Base-by-base conservation (phyloP, 2,888 invertebrate species). In the Lasioglossum villosulum region DNA sequence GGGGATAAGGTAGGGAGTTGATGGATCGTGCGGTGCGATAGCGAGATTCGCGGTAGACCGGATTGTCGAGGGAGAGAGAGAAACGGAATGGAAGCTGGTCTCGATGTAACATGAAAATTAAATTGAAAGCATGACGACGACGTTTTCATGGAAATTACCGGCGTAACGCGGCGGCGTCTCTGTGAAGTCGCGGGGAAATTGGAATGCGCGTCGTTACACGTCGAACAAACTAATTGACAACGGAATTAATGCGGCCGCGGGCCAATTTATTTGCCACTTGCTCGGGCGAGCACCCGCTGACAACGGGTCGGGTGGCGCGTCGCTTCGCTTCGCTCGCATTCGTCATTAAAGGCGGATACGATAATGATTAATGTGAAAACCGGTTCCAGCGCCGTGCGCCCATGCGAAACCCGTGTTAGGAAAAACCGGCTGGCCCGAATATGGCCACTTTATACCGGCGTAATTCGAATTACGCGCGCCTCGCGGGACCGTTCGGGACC, bases 331-430 rank as follows among this genome's bases (percentile, higher is more conserved):
- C 68, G 68, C 37, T 68, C 68, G 34, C 23, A 83, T 90, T 90
- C 87, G 90, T 92, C 91, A 90, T 90, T 89, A 86, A 82, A 89
- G 90, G 86, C 84, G 88, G 90, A 90, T 90, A 91, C 91, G 89
- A 92, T 92, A 92, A 92, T 92, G 92, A 92, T 92, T 92, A 92
- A 92, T 92, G 92, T 75, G 92, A 87, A 88, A 92, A 92, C 92
- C 92, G 92, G 92, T 92, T 89, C 80, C 76, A 56, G 52, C 80
- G 85, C 42, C 14, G 45, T 1, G 77, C 82, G 52, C 10, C 23
- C 85, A 76, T 82, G 66, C 78, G 74, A 82, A 78, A 12, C n/a
- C 84, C 83, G 78, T 82, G 85, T 87, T 90, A 85, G 89, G 90
- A 90, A 90, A 91, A 91, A 88, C 63, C 63, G 85, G 70, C 39